Base-by-base conservation (phyloP, 2,888 invertebrate species). In the Cantharis rufa region DNA sequence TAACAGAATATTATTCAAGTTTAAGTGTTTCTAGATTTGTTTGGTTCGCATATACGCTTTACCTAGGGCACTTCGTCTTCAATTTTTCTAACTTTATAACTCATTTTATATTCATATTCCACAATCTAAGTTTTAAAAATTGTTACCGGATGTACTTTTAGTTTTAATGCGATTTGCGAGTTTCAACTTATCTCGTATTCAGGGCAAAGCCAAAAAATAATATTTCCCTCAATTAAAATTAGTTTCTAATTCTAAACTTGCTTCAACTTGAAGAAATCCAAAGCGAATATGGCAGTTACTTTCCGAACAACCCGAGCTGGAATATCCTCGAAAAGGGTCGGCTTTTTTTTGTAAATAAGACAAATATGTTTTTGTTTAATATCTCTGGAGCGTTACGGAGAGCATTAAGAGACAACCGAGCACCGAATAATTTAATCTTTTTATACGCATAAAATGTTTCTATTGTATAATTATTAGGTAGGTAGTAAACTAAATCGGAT, bases 11-110 rank as follows among this genome's bases (percentile, higher is more conserved):
- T 63, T 70, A 74, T 74, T 74, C 62, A 74, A 74, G 32, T 74
- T 74, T 70, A 74, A 74, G 74, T 74, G 74, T 70, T 74, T 74
- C 74, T 64, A 70, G 70, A 74, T 74, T 74, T 74, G 70, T 74
- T 73, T 73, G 70, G 70, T 74, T 70, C 69, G 70, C 16, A 48
- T 48, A 61, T 48, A 61, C 64, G 62, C 24, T 70, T 32, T 64
- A 74, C 70, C 70, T 74, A 68, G 16, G 21, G 62, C 64, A 24
- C 68, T 68, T 73, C 73, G 61, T 24, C 69, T 69, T 69, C 62
- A 73, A 73, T 73, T 69, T 61, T 73, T 73, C 69, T 27, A 61
- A 69, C 72, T 48, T 32, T 61, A 66, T 66, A 48, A 48, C 48
- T 48, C n/a, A 48, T 48, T 48, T 48, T 48, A 48, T 48, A 48